phyloP scores from a whole-genome alignment of 2,797 vertebrate genomes.

The Psittacula echo region DNA sequence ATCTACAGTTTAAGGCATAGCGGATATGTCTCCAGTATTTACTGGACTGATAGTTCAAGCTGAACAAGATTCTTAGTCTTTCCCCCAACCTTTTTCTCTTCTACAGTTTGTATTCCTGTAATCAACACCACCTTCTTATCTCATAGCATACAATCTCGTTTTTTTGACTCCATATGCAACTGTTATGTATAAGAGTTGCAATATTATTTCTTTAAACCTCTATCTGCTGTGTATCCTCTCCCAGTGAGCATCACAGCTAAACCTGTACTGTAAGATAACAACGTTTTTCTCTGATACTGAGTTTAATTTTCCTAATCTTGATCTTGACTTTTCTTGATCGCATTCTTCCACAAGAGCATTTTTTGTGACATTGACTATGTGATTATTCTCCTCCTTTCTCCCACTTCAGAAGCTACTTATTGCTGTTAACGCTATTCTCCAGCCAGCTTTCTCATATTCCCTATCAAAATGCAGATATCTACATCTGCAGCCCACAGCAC shows the following conservation, averaged over 20 bases:
- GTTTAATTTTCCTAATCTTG: neutral
- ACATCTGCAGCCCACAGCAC: neutral
- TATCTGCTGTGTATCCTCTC: neutral
- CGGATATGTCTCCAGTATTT: neutral
- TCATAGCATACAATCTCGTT: neutral
- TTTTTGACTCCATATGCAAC: neutral
- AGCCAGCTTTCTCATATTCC: neutral
- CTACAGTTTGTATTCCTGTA: neutral
- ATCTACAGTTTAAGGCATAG: neutral
- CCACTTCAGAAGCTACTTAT: neutral
- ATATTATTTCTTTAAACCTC: neutral
- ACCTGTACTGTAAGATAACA: neutral
- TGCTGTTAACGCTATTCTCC: neutral
- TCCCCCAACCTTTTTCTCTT: neutral
- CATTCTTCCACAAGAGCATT: neutral
- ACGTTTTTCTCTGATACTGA: neutral
- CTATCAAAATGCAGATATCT: neutral
- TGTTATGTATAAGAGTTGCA: neutral
- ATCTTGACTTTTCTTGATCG: neutral
- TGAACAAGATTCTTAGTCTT: neutral
- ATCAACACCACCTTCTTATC: neutral
- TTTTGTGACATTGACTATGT: neutral
- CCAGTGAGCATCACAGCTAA: neutral
- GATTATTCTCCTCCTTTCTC: neutral
- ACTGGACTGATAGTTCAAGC: neutral